phyloP scores from a whole-genome alignment of 2,113 vertebrate species.

The Strigops habroptila region DNA sequence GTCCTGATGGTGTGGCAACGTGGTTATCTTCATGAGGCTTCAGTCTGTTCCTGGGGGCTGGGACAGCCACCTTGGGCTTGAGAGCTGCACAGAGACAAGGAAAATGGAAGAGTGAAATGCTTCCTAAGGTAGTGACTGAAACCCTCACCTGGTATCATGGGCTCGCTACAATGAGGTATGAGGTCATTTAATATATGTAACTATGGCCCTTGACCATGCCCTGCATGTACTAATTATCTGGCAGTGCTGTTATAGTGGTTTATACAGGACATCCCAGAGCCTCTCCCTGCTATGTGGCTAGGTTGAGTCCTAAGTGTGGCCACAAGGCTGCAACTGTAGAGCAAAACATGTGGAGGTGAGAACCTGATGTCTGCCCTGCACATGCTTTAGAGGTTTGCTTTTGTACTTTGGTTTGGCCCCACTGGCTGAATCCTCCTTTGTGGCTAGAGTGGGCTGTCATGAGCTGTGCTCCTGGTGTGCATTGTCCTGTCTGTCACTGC shows the following conservation, averaged over 20 bases:
- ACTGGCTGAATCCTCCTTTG: fast-evolving
- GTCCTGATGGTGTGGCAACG: neutral
- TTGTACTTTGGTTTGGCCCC: neutral
- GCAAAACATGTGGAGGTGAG: neutral
- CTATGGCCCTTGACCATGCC: fast-evolving
- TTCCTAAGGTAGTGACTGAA: neutral
- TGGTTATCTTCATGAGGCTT: neutral
- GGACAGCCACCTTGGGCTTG: neutral
- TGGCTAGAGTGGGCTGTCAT: neutral
- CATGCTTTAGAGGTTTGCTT: neutral
- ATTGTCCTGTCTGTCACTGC: fast-evolving
- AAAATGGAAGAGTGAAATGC: neutral
- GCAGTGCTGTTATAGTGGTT: neutral
- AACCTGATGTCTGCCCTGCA: neutral
- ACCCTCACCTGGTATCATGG: fast-evolving
- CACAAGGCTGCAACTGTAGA: neutral
- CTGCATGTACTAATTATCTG: fast-evolving
- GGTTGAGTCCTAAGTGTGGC: neutral
- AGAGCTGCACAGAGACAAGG: neutral
- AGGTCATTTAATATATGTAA: neutral
- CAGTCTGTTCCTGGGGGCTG: neutral
- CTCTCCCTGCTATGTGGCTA: neutral
- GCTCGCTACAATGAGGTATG: fast-evolving
- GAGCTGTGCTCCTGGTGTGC: neutral
- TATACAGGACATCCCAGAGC: neutral